phyloP scores from a whole-genome alignment of 2,113 vertebrate species.

The Mirounga angustirostris region DNA sequence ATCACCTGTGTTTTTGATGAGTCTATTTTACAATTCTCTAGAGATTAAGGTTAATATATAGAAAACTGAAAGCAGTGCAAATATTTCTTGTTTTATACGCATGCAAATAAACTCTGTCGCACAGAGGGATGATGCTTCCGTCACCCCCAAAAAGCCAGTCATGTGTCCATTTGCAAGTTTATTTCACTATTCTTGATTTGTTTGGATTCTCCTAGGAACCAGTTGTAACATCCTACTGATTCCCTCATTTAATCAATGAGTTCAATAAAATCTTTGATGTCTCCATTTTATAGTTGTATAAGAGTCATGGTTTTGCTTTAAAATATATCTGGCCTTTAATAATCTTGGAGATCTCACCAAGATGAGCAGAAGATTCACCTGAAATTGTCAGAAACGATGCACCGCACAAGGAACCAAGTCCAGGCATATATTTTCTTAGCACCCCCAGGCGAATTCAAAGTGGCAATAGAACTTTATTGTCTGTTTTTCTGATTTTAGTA shows the following conservation, averaged over 20 bases:
- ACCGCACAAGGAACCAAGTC: background rate
- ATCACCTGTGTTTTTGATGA: background rate
- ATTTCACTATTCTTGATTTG: constrained; percentile 13
- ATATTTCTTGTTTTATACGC: background rate
- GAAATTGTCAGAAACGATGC: background rate
- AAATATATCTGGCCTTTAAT: background rate
- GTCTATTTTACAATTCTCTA: background rate
- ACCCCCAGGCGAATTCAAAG: background rate
- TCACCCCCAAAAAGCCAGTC: background rate
- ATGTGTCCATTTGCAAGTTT: constrained; percentile 18
- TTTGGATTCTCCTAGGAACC: background rate
- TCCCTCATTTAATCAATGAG: constrained; percentile 34
- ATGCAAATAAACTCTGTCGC: background rate
- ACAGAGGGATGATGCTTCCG: background rate
- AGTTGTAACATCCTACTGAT: background rate
- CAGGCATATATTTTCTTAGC: background rate
- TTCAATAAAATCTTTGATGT: constrained; percentile 22
- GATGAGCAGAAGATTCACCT: background rate
- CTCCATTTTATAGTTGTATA: constrained; percentile 7
- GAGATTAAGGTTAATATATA: constrained; percentile 1
- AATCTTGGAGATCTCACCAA: background rate
- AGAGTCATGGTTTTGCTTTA: constrained; percentile 4
- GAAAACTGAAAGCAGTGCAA: constrained; percentile 3
- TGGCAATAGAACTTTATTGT: background rate
- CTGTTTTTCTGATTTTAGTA: constrained; percentile 52